Base-by-base conservation (phyloP, 2,888 invertebrate species). In the Acrocyrtus sp. region DNA sequence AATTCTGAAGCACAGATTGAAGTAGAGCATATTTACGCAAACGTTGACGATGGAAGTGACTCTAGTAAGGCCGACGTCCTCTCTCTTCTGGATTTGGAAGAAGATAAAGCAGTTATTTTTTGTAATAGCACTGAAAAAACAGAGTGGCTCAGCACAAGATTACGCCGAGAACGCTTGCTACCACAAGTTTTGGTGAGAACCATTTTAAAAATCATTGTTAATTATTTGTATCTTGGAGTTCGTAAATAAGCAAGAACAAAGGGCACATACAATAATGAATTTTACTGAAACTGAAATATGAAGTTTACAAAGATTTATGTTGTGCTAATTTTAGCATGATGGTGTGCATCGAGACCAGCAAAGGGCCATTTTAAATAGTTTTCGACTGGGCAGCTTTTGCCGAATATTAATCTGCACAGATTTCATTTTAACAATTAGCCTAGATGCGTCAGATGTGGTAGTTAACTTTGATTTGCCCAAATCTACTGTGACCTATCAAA, bases 31-130 rank as follows among this genome's bases (percentile, higher is more conserved):
- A 58, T 75, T 10, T 75, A 75, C 34, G 75, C 66, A 10, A 53
- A 58, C 8, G 41, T 78, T 10, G 58, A 61, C 3, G 53, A 61
- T 29, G 78, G 74, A 17, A 60, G 72, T 19, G 60, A 68, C 3
- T 41, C n/a, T 8, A 17, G 17, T 56, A 77, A 74, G 45, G 66
- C 74, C 0, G 65, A 74, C 15, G 61, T 68, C 3, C 34, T 78
- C 3, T 41, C 73, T 0, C 47, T 56, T n/a, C 47, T 78, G n/a
- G 62, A 75, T 21, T 61, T 78, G 29, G 78, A 77, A 50, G 50
- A 57, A 26, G 72, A 74, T 22, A 75, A 74, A 39, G 54, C 75
- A 1, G 74, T 78, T 3, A 76, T 78, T 56, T 78, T 78, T 51
- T 77, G 76, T 39, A 70, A 74, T 29, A 69, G 17, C 1, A 21